Conservation (phyloP, 1,140 invertebrate species). For the Apocrypta bakeri region DNA sequence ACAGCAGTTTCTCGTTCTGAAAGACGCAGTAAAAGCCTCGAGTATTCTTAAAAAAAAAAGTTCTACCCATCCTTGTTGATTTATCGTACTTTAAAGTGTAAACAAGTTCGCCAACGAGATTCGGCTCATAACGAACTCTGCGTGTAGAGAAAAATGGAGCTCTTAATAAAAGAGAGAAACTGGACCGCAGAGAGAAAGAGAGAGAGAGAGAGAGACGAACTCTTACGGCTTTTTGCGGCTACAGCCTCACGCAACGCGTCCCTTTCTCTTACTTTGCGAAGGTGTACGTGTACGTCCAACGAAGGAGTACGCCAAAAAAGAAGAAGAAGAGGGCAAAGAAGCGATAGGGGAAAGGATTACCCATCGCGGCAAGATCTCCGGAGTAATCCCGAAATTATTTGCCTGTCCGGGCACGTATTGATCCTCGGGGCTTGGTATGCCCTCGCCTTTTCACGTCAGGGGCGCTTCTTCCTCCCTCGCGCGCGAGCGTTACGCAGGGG, state of each 20-base stretch:
- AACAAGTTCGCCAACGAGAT: constrained; percentile 22
- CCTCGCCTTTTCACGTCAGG: not conserved
- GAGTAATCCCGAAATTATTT: constrained; percentile 49
- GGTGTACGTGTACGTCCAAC: not conserved
- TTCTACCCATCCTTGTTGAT: not conserved
- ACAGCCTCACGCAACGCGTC: not conserved
- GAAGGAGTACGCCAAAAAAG: not conserved
- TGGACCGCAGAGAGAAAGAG: not conserved
- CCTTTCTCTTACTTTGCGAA: not conserved
- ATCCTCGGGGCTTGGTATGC: constrained; percentile 15
- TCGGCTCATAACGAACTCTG: constrained; percentile 6
- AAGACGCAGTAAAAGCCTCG: not conserved
- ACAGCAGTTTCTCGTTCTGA: not conserved
- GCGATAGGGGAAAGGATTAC: constrained; percentile 20
- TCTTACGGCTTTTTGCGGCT: constrained; percentile 10
- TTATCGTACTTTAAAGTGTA: constrained; percentile 27
- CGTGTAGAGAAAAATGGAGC: constrained; percentile 26
- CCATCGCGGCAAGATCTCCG: constrained; percentile 16
- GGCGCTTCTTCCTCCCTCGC: constrained; percentile 2
- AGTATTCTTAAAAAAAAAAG: not conserved
- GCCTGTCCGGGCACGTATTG: constrained; percentile 48
- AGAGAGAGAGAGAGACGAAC: not conserved
- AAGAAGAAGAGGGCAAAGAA: not conserved
- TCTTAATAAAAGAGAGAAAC: constrained; percentile 23
- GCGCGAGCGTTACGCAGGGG: not conserved